Conservation (phyloP, 2,797 vertebrate species). For the Tamandua tetradactyla region DNA sequence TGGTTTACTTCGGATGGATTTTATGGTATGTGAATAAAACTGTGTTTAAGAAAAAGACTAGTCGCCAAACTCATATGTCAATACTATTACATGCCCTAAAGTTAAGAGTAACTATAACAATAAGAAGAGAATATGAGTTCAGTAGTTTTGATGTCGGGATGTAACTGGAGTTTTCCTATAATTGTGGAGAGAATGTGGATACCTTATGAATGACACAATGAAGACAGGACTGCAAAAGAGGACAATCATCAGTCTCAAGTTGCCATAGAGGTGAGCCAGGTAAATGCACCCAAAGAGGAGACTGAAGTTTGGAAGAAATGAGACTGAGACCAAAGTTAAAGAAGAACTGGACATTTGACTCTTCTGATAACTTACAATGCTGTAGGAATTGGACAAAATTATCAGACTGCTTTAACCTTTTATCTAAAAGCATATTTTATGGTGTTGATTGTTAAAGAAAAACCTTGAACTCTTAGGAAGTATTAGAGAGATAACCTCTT, state of each 20-base stretch:
- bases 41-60: background rate
- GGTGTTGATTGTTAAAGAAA: background rate
- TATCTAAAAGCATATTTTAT: background rate
- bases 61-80: background rate
- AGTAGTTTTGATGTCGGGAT: background rate
- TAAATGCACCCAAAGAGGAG: background rate
- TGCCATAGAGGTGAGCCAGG: background rate
- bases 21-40: too few species aligned
- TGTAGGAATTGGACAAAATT: background rate
- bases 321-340: background rate
- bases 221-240: background rate
- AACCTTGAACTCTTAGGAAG: background rate
- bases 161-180: background rate
- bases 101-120: background rate
- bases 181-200: background rate
- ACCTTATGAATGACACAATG: background rate
- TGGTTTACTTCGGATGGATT: too few species aligned
- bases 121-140: background rate
- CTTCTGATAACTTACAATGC: background rate
- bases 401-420: background rate
- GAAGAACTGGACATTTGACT: background rate
- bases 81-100: background rate
- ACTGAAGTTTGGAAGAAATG: background rate
- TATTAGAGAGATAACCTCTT: background rate
- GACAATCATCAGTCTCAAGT: background rate